phyloP scores from a whole-genome alignment of 2,113 vertebrate species.

The Mungos mungo region DNA sequence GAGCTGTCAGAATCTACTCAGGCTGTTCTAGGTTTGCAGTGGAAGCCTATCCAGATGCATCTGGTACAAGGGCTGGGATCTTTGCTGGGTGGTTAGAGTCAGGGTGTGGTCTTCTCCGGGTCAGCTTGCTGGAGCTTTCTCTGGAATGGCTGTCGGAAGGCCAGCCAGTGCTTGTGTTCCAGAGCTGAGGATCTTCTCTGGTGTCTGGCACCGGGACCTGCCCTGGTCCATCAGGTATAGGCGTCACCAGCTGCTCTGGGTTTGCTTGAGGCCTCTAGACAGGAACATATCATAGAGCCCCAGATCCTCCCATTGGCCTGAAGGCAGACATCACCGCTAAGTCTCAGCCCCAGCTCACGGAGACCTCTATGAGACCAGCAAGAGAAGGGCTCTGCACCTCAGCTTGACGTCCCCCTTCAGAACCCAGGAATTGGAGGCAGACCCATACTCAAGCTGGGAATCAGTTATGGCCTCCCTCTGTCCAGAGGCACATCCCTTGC shows the following conservation, averaged over 20 bases:
- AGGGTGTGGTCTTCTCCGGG: background rate
- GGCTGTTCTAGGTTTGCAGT: background rate
- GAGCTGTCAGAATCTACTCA: background rate
- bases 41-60: background rate
- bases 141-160: background rate
- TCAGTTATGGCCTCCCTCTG: background rate
- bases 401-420: background rate
- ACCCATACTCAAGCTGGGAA: background rate
- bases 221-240: background rate
- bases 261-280: background rate
- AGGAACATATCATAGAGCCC: background rate
- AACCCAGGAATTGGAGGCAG: background rate
- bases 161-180: accelerated
- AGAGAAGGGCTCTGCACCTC: background rate
- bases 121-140: background rate
- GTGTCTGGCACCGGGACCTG: background rate
- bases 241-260: background rate
- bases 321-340: background rate
- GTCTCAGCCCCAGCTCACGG: background rate
- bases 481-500: background rate
- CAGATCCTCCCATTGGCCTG: background rate
- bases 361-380: background rate
- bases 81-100: background rate
- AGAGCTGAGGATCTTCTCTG: background rate
- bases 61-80: background rate